Evolutionary conservation across 2,113 vertebrate genomes (phyloP).

Genomic region (Colossoma macropomum): DNA sequence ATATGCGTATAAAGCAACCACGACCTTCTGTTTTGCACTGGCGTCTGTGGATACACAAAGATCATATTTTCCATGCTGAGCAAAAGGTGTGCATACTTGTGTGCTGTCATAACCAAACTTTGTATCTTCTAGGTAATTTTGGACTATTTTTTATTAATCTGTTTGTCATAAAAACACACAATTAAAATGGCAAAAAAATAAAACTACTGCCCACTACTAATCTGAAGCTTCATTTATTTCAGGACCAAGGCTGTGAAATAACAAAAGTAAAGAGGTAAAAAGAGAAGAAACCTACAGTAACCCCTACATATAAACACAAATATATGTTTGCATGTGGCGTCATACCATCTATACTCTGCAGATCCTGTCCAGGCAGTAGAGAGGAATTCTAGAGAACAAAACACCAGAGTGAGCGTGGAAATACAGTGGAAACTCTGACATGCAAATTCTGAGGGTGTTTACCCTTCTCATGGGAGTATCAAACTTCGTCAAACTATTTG

Average conservation of each 20-base stretch:
- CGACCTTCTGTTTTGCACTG: not conserved
- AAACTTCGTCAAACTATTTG: not conserved
- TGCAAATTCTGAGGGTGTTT: conserved; percentile 17
- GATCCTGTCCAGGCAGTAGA: conserved; percentile 32
- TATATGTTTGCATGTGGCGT: not conserved
- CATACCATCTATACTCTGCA: conserved; percentile 24
- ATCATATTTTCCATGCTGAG: not conserved
- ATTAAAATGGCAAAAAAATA: no score
- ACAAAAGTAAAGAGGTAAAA: not conserved
- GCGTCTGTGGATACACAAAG: conserved; percentile 3
- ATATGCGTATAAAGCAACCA: conserved; percentile 30
- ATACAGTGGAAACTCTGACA: conserved; percentile 11
- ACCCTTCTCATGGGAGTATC: not conserved
- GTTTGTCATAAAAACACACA: no score
- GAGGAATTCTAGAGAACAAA: conserved; percentile 26
- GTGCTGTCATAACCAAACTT: no score
- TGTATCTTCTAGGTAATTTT: no score
- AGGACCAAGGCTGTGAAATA: no score
- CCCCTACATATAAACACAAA: no score
- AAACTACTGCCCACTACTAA: no score
- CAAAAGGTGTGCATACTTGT: not conserved
- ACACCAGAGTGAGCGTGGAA: not conserved
- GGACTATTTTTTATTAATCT: no score
- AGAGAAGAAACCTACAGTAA: not conserved
- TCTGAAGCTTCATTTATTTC: no score